Evolutionary conservation across 2,113 vertebrate species (phyloP).

Genomic region (Myxocyprinus asiaticus): DNA sequence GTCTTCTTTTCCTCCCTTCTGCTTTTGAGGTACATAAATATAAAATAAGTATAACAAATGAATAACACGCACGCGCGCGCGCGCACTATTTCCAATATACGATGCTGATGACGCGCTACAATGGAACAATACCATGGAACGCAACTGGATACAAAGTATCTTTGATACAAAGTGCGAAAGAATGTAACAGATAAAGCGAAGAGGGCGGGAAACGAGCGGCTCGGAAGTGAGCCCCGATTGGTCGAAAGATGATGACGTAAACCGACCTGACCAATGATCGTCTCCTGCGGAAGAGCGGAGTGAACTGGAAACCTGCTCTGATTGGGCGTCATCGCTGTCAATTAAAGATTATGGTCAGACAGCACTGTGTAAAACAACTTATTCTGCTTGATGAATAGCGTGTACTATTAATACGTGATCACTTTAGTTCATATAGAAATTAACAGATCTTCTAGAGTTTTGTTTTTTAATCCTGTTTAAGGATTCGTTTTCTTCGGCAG

Average conservation of each 20-base stretch:
- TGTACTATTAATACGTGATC: no score
- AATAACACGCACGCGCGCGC: not conserved
- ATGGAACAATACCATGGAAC: not conserved
- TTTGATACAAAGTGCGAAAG: conserved; percentile 18
- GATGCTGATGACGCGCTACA: not conserved
- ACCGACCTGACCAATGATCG: not conserved
- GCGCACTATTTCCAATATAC: not conserved
- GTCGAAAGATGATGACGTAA: not conserved
- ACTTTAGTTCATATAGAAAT: no score
- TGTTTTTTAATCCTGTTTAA: no score
- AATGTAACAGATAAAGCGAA: conserved; percentile 30
- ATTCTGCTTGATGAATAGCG: no score
- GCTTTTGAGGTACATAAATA: not conserved
- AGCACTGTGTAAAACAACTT: not conserved
- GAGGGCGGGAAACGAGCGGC: conserved; percentile 26
- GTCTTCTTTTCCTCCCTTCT: not conserved
- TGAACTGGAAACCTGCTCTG: not conserved
- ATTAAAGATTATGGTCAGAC: not conserved
- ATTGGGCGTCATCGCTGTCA: conserved; percentile 1
- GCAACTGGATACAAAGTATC: not conserved
- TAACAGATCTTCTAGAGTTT: no score
- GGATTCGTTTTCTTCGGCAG: no score
- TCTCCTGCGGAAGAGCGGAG: not conserved
- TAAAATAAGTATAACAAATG: not conserved
- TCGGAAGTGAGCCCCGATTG: conserved; percentile 20